These are phyloP conservation scores for Pantala flavescens DNA, from an alignment of 1,140 invertebrate genomes.

Conservation along the genomic window DNA sequence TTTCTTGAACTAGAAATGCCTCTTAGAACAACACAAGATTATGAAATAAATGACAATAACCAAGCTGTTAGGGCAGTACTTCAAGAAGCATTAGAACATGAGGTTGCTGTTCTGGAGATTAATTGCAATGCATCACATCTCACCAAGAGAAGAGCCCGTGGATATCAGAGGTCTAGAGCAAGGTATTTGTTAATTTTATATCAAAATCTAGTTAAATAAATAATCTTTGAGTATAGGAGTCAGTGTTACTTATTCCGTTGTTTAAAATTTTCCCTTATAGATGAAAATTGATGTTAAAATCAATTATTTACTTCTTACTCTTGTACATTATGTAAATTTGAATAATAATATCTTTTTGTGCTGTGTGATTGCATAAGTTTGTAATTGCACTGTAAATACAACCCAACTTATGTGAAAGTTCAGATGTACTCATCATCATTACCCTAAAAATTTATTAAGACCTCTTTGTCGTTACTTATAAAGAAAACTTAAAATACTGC, in stretches of 20 bases:
- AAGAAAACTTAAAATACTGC: no score
- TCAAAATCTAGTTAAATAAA: background rate
- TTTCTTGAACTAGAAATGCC: constrained; percentile 72
- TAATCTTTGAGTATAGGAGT: background rate
- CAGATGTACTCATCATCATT: no score
- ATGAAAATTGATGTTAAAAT: no score
- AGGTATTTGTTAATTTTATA: background rate
- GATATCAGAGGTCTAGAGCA: background rate
- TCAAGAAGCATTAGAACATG: background rate
- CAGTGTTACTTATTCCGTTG: background rate
- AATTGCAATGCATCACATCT: background rate
- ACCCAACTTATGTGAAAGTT: no score
- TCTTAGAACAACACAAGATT: constrained; percentile 65
- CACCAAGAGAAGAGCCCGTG: background rate
- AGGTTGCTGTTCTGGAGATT: background rate
- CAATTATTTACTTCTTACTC: no score
- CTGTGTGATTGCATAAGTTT: no score
- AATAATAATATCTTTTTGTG: no score
- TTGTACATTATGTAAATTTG: no score
- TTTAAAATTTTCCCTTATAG: background rate
- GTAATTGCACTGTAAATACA: no score
- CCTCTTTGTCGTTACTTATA: no score
- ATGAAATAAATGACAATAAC: constrained; percentile 35
- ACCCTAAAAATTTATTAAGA: no score
- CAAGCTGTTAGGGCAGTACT: background rate